phyloP scores from a whole-genome alignment of 2,113 vertebrate genomes.

The Epinephelus fuscoguttatus region DNA sequence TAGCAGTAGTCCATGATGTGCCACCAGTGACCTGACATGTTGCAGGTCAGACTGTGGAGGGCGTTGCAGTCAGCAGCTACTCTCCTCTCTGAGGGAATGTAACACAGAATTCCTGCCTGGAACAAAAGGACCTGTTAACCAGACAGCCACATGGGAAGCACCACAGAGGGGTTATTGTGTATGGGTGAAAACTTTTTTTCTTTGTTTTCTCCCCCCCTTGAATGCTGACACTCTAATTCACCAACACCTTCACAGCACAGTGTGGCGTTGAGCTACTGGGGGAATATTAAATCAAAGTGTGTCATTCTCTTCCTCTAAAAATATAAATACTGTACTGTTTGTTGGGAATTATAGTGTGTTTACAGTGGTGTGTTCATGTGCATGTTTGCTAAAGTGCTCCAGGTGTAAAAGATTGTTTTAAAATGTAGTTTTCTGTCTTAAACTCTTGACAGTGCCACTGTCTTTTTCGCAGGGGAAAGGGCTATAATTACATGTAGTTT shows the following conservation, averaged over 20 bases:
- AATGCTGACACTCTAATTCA: slow-evolving; percentile 60
- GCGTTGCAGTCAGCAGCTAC: slow-evolving; percentile 53
- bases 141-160: slow-evolving; percentile 69
- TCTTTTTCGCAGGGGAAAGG: slow-evolving; percentile 55
- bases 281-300: not conserved
- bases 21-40: slow-evolving; percentile 11
- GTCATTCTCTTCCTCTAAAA: not conserved
- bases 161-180: slow-evolving; percentile 72
- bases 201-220: not conserved
- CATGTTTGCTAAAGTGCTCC: not conserved
- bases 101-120: slow-evolving; percentile 41
- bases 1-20: not conserved
- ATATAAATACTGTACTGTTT: not conserved
- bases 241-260: slow-evolving; percentile 16
- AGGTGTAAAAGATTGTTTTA: not conserved
- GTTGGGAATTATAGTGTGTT: no score
- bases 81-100: slow-evolving; percentile 16
- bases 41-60: slow-evolving; percentile 47
- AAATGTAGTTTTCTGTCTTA: not conserved
- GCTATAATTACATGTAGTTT: slow-evolving; percentile 68
- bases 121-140: slow-evolving; percentile 77
- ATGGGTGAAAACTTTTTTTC: slow-evolving; percentile 57
- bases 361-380: not conserved
- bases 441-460: not conserved
- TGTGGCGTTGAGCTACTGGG: not conserved